Base-by-base conservation (phyloP, 2,888 invertebrate species). In the Diarsia brunnea region DNA sequence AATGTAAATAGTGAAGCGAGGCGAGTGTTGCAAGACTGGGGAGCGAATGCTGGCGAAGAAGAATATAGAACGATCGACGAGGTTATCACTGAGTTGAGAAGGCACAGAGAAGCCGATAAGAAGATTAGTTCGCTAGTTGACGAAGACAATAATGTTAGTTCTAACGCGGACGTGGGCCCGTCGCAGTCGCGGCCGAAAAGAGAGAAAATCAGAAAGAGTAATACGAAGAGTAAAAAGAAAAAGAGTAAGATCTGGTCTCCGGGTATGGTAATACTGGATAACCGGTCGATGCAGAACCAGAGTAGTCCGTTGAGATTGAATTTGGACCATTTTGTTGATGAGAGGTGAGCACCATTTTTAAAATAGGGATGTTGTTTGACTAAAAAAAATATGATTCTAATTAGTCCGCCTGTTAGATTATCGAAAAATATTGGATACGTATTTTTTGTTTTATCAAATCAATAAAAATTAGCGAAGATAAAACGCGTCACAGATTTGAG, bases 291-390 rank as follows among this genome's bases (percentile, higher is more conserved):
- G 31, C 93, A 93, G 77, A 92, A 84, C 55, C 94, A 93, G 81
- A 94, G 73, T 61, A 87, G 87, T 80, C 94, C 96, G 8, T 86
- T 97, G 80, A 94, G 93, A 82, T 88, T 97, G 87, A 95, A 96
- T 89, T 92, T 97, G 91, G 97, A 96, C 79, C 96, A 95, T 89
- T 94, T 95, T 86, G 96, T 96, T 75, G 96, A 96, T 84, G 95
- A 95, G 73, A 93, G 95, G 96, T 96, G 69, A 93, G 92, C 87
- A 76, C 38, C 38, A 38, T 38, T 38, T 38, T 38, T n/a, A n/a
- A n/a, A n/a, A n/a, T n/a, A n/a, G n/a, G n/a, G n/a, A n/a, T n/a
- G n/a, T n/a, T n/a, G n/a, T n/a, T n/a, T n/a, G n/a, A n/a, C n/a
- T n/a, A n/a, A n/a, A n/a, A n/a, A n/a, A n/a, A n/a, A n/a, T n/a